Evolutionary conservation across 2,113 vertebrate genomes (phyloP).

Genomic region (Tinamus guttatus): DNA sequence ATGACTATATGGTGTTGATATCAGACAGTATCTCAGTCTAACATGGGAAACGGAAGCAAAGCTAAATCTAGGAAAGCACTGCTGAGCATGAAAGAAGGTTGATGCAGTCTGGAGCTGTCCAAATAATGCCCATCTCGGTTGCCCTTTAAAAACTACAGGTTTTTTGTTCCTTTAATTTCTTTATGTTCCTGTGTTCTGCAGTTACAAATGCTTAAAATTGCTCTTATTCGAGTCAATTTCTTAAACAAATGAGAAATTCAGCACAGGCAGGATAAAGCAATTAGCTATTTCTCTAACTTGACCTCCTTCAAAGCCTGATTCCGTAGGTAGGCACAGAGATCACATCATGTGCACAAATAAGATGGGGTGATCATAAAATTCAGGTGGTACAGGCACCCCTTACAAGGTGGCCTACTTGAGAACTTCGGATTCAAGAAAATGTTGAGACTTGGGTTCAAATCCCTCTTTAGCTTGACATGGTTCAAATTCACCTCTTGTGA

Average conservation of each 20-base stretch:
- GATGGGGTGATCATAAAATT: neutral
- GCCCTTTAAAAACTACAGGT: neutral
- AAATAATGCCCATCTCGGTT: neutral
- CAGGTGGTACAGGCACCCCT: neutral
- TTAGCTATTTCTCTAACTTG: neutral
- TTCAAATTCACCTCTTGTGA: neutral
- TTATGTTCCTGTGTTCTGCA: neutral
- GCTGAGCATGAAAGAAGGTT: neutral
- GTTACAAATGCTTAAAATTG: neutral
- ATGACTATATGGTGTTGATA: neutral
- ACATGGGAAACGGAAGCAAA: neutral
- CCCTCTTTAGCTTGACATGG: rapidly evolving
- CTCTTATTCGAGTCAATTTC: neutral
- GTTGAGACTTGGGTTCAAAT: too few species aligned
- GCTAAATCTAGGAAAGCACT: neutral
- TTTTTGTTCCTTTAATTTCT: neutral
- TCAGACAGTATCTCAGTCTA: rapidly evolving
- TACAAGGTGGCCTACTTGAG: neutral
- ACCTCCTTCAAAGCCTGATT: neutral
- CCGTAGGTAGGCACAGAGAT: neutral
- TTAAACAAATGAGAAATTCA: neutral
- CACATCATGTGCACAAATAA: neutral
- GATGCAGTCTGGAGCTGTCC: neutral
- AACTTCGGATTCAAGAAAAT: too few species aligned
- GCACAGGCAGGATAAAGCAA: neutral